Conservation (phyloP, 2,888 invertebrate genomes). For the Calephelis perditalis region DNA sequence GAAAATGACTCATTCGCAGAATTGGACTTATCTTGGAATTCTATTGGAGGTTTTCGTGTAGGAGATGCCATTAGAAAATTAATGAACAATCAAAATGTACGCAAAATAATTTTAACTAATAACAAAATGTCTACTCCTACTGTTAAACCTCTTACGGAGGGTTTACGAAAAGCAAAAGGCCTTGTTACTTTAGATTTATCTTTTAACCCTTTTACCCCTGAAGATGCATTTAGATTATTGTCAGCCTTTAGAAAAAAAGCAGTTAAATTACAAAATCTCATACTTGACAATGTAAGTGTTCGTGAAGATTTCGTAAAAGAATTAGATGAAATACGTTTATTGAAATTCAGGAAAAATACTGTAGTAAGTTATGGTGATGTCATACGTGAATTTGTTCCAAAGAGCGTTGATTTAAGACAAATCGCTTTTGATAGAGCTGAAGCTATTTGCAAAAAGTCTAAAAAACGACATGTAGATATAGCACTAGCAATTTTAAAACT, state of each 20-base stretch:
- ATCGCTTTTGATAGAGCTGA: slow-evolving; percentile 41
- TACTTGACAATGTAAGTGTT: slow-evolving; percentile 41
- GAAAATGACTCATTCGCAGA: slow-evolving; percentile 31
- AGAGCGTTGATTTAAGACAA: slow-evolving; percentile 34
- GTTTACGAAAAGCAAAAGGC: slow-evolving; percentile 32
- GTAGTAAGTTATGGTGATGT: slow-evolving; percentile 40
- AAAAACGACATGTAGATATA: slow-evolving; percentile 40
- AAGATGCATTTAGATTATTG: slow-evolving; percentile 39
- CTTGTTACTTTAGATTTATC: slow-evolving; percentile 43
- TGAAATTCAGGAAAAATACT: slow-evolving; percentile 32
- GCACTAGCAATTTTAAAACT: slow-evolving; percentile 36
- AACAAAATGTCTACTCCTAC: slow-evolving; percentile 34
- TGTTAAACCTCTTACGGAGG: slow-evolving; percentile 31
- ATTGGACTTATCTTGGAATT: slow-evolving; percentile 41
- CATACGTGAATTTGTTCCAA: slow-evolving; percentile 23
- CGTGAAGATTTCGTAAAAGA: slow-evolving; percentile 36
- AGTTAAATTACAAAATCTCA: slow-evolving; percentile 38
- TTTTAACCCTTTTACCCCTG: slow-evolving; percentile 40
- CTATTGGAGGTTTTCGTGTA: slow-evolving; percentile 31
- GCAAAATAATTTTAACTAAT: slow-evolving; percentile 34
- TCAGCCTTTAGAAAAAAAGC: slow-evolving; percentile 28
- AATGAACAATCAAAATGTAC: slow-evolving; percentile 29
- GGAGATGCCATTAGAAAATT: slow-evolving; percentile 31
- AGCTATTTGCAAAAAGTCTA: slow-evolving; percentile 36
- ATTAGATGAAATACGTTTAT: slow-evolving; percentile 29